A percentile compares a stretch with the other conserved stretches of the same genome.
These are phyloP conservation scores for Bothrops jararaca DNA, from an alignment of 2,113 vertebrate genomes.

Conservation along the genomic window DNA sequence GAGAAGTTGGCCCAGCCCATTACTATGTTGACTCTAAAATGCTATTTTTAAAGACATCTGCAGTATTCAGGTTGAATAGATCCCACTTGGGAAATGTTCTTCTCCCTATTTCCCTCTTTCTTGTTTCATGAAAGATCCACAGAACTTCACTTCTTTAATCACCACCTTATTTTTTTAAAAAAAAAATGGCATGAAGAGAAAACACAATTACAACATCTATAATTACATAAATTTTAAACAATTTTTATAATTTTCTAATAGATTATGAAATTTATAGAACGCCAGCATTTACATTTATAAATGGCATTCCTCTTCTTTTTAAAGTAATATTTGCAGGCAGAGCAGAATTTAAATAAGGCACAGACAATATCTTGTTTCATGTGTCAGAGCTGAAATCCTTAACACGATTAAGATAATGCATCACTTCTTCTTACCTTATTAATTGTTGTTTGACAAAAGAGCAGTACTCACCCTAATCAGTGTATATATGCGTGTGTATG, in stretches of 20 bases:
- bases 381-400: conserved; percentile 67
- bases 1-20: background rate
- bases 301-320: conserved; percentile 86
- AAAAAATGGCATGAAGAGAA: background rate
- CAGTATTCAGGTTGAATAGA: background rate
- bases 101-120: background rate
- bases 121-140: conserved; percentile 66
- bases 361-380: conserved; percentile 75
- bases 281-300: conserved; percentile 85
- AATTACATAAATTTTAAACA: background rate
- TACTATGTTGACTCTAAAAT: background rate
- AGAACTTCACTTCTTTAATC: conserved; percentile 71
- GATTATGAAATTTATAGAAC: conserved; percentile 90
- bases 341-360: conserved; percentile 30
- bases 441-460: conserved; percentile 87
- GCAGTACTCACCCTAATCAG: conserved; percentile 78
- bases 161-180: conserved; percentile 62
- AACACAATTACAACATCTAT: conserved; percentile 64
- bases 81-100: too few species aligned
- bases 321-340: conserved; percentile 60
- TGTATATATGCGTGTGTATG: background rate
- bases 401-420: conserved; percentile 86
- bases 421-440: conserved; percentile 82
- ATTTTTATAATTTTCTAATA: background rate
- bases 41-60: background rate